Base-by-base conservation (phyloP, 30 jellyfish, hydroid and myxozoan species). In the Calvadosia cruxmelitensis region DNA sequence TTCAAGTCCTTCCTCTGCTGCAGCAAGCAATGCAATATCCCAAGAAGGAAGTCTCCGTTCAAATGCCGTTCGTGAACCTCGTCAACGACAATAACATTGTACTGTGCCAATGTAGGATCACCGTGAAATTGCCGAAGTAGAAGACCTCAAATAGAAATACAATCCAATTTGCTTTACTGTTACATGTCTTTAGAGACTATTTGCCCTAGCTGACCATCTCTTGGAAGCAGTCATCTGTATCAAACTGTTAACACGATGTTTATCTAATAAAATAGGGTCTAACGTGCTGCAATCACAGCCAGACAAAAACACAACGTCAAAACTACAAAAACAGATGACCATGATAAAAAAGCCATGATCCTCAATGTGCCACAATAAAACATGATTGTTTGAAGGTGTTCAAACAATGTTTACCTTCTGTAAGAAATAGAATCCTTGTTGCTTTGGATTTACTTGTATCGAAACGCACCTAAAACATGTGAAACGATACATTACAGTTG, bases 11-110 rank as follows among this genome's bases (percentile, higher is more conserved):
- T 66, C 36, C 99, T 71, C 50, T 92, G 94, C 57, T 81, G 74
- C 48, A 83, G 50, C 71, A 92, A 66, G 49, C 95, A 82, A 66
- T 81, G 71, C 30, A 92, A 57, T 23, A 92, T 95, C 27, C 99
- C 99, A 28, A 92, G 93, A 3, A 92, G 80, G 78, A 92, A 82
- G 66, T 92, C 99, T 10, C 96, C 95, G 36, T 92, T 92, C 15
- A 83, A 42, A 66, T 92, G 95, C n/a, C 99, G 81, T 76, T 92
- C 99, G 34, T 92, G 99, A 20, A 92, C 95, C 51, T 92, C 99
- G 52, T 92, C 99, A 29, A 92, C 94, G 42, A 92, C 95, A 50
- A 92, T 79, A 33, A 92, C 95, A 52, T 62, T 70, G 73, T 92
- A 92, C 75, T 84, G 86, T 3, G 82, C 34, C 3, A 92, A 81